These are phyloP conservation scores for Drosophila formosana DNA, from an alignment of 2,888 invertebrate species.

Conservation along the genomic window DNA sequence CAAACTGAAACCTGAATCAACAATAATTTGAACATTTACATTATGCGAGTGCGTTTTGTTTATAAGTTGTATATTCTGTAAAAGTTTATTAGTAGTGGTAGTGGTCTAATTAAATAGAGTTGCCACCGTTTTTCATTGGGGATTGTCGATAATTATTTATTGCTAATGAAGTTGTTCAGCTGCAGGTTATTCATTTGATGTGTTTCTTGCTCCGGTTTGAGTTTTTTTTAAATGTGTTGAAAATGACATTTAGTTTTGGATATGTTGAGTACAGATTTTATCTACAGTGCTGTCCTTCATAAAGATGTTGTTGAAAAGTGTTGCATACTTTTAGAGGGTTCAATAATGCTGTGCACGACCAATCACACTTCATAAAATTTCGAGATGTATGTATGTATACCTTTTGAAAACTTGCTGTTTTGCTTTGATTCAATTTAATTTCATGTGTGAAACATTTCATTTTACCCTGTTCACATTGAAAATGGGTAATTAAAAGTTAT, in stretches of 20 bases:
- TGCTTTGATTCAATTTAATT: too few species aligned
- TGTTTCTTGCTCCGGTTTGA: too few species aligned
- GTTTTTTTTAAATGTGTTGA: neutral
- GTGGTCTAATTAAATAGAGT: slow-evolving; percentile 15
- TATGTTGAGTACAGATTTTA: neutral
- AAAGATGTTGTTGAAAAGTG: neutral
- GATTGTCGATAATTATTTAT: neutral
- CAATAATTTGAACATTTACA: neutral
- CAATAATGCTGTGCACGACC: too few species aligned
- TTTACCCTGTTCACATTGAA: too few species aligned
- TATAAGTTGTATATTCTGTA: slow-evolving; percentile 23
- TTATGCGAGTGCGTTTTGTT: slow-evolving; percentile 26
- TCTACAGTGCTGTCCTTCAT: slow-evolving; percentile 4
- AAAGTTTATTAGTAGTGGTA: slow-evolving; percentile 13
- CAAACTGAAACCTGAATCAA: neutral
- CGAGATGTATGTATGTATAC: too few species aligned
- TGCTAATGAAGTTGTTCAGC: neutral
- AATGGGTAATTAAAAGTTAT: too few species aligned
- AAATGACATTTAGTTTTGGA: neutral
- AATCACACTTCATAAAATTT: too few species aligned
- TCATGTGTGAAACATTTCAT: too few species aligned
- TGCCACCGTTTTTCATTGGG: slow-evolving; percentile 15
- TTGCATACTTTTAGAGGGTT: slow-evolving; percentile 20
- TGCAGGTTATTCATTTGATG: neutral
- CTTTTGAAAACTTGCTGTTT: too few species aligned